Base-by-base conservation (phyloP, 2,113 vertebrate species). In the Haliaeetus leucogaster region DNA sequence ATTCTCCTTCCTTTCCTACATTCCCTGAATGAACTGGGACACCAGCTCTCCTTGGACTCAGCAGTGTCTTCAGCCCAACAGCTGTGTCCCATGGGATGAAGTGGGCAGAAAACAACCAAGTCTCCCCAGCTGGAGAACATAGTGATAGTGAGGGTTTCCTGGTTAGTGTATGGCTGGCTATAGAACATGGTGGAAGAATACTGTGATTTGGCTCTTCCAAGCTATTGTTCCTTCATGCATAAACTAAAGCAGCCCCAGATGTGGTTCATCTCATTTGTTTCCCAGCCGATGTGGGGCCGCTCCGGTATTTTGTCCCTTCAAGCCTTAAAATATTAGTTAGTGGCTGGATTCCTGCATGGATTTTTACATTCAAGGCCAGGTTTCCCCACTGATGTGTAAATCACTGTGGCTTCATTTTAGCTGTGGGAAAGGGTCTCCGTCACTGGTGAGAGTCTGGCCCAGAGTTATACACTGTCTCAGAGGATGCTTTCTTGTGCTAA, bases 301-400 rank as follows among this genome's bases (percentile, higher is more conserved):
- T 95, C 91, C 83, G 87, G 65, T 40, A 13, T 82, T 96, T 95
- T 79, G 62, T 92, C 83, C 68, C 32, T 72, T 86, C 71, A 83
- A 78, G 50, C n/a, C 30, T 88, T 70, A 59, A 94, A 95, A 43
- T 66, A 70, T 61, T 88, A 82, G 71, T 42, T 42, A 88, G 66
- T 42, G 78, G 78, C 91, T 95, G 85, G 84, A 58, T 81, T 97
- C 50, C 79, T 93, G 63, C 62, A 55, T 29, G 62, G 89, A 63
- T 68, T 93, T 91, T 93, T 71, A 43, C 21, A 4, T 42, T 73
- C 55, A 53, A 50, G 66, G 81, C 84, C 89, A 86, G 53, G 26
- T 94, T 95, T 95, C 85, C 72, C n/a, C 21, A 10, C 78, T 63
- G 48, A 34, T 65, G 21, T 36, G 63, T 93, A 95, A 94, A 94